Evolutionary conservation across 2,113 vertebrate species (phyloP), one percentile per base, ranked within the genome.

Genomic region (Zosterops pallidus): DNA sequence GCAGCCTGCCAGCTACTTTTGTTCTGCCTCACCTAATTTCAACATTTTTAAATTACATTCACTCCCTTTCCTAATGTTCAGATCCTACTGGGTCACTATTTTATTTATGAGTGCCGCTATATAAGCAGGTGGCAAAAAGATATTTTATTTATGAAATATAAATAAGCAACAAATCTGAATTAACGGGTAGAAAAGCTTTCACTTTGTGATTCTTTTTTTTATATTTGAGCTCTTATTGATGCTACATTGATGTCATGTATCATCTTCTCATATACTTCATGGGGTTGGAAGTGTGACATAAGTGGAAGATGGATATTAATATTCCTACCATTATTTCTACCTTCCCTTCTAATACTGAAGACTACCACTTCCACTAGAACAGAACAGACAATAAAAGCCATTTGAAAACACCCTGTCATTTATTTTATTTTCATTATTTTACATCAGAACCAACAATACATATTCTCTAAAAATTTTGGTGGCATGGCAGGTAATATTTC

Each of bases 131-230:
- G 81, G 86, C 24, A 83, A 77, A 92, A 92, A 86, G 39, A 65
- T 31, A 83, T 86, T 83, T 92, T 74, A 83, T 94, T 92, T 97
- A 90, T 88, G 71, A 86, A 89, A 92, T 49, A 83, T 59, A 94
- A 92, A 65, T 41, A 83, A 78, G 85, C 68, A 96, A 44, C 64
- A 93, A 81, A 94, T 74, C 64, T 92, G 68, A 92, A 93, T 86
- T 68, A 93, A 53, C 29, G 7, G 41, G 31, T 20, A 19, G 60
- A 68, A 94, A 93, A 93, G n/a, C 28, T 86, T 80, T 78, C 64
- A 49, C 44, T 92, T 71, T 24, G 41, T 67, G 39, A 29, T 7
- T 81, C 68, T 88, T 57, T 56, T 75, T 90, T 85, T 25, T 76
- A 31, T 86, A 46, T 89, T 75, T 90, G 64, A 78, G 76, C 49